These are phyloP conservation scores for Nomada fabriciana DNA, from an alignment of 2,888 invertebrate genomes.

Conservation along the genomic window DNA sequence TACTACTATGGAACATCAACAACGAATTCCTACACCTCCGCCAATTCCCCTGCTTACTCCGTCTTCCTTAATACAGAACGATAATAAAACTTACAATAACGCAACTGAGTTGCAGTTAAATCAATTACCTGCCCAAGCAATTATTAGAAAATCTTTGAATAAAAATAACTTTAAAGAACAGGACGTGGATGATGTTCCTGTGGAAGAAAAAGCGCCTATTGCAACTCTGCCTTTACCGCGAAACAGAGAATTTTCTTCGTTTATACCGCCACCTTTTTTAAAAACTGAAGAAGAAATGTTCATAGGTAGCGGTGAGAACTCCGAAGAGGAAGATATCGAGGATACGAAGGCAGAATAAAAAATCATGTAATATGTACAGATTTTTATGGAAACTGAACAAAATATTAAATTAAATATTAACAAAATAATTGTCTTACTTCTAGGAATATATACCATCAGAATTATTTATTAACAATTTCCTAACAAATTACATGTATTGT, in stretches of 20 bases:
- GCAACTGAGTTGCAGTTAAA: background rate
- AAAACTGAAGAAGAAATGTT: constrained; percentile 79
- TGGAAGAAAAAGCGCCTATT: constrained; percentile 10
- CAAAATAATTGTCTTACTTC: background rate
- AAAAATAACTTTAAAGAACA: background rate
- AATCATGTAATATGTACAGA: background rate
- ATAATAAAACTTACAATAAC: background rate
- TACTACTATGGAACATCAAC: constrained; percentile 4
- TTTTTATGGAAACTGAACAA: background rate
- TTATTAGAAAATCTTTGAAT: background rate
- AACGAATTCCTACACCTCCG: constrained; percentile 65
- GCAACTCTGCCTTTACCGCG: constrained; percentile 26
- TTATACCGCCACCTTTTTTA: constrained; percentile 68
- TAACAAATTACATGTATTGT: constrained; percentile 29
- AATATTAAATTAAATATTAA: background rate
- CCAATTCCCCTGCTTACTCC: constrained; percentile 49
- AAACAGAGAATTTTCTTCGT: constrained; percentile 45
- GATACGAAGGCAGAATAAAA: constrained; percentile 54
- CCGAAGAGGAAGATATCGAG: constrained; percentile 77
- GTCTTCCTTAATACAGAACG: background rate
- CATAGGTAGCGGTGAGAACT: constrained; percentile 82
- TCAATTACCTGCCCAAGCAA: background rate
- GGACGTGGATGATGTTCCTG: background rate
- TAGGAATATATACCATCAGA: background rate
- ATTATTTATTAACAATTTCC: constrained; percentile 44